Conservation (phyloP, 2,888 invertebrate genomes). For the Drosophila subsilvestris region DNA sequence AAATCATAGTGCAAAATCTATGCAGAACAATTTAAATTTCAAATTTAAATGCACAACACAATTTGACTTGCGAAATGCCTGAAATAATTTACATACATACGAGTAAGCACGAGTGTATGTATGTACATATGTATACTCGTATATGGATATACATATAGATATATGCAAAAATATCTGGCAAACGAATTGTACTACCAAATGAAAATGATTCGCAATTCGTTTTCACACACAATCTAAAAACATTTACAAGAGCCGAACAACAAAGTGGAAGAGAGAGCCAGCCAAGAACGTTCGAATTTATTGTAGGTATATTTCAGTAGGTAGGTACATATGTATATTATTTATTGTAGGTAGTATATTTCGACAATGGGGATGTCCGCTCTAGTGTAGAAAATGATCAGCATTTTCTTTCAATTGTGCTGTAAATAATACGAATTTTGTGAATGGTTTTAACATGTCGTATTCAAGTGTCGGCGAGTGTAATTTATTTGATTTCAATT, state of each 20-base stretch:
- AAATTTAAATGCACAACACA: conserved; percentile 53
- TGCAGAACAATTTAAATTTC: conserved; percentile 4
- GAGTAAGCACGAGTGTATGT: neutral
- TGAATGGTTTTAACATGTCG: no score
- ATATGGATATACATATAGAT: conserved; percentile 11
- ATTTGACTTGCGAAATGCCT: conserved; percentile 52
- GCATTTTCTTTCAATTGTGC: no score
- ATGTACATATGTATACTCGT: neutral
- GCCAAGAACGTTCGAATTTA: no score
- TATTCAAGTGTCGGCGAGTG: no score
- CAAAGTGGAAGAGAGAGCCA: neutral
- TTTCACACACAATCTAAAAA: conserved; percentile 10
- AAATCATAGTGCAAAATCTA: conserved; percentile 1
- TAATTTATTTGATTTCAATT: no score
- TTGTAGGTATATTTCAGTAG: no score
- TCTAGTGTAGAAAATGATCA: no score
- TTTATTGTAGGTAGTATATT: no score
- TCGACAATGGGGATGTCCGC: no score
- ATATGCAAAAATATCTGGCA: conserved; percentile 21
- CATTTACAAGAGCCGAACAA: neutral
- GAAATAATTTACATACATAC: conserved; percentile 5
- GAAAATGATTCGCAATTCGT: conserved; percentile 41
- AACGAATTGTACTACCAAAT: conserved; percentile 62
- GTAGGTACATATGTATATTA: no score
- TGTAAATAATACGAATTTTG: no score